phyloP scores from a whole-genome alignment of 2,113 vertebrate species.

The Helogale parvula region DNA sequence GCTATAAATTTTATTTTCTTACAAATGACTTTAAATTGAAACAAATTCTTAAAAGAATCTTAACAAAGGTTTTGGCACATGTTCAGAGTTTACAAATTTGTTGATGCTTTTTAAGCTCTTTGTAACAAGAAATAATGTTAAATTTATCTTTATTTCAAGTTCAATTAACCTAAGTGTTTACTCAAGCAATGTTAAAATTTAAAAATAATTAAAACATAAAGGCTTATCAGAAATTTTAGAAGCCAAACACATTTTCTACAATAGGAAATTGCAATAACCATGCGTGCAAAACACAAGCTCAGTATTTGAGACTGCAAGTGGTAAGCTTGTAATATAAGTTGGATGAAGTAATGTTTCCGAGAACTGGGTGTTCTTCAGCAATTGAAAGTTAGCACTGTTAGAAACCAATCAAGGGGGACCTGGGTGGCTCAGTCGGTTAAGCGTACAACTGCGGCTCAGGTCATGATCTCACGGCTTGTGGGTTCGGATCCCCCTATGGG shows the following conservation, averaged over 20 bases:
- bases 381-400: not conserved
- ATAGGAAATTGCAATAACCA: not conserved
- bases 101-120: not conserved
- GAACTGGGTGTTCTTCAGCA: not conserved
- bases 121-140: not conserved
- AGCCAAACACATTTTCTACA: not conserved
- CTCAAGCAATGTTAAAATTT: not conserved
- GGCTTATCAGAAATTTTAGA: not conserved
- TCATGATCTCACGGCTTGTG: no score
- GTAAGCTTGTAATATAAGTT: not conserved
- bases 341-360: not conserved
- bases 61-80: not conserved
- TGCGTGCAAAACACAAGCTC: not conserved
- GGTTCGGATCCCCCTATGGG: no score
- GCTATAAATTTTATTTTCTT: not conserved
- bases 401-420: not conserved
- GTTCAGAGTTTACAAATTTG: not conserved
- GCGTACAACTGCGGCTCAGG: no score
- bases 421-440: no score
- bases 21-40: not conserved
- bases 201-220: not conserved
- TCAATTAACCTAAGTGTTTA: not conserved
- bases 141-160: not conserved
- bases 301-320: not conserved
- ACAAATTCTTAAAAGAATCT: not conserved